phyloP scores from a whole-genome alignment of 2,797 vertebrate genomes.

The Macrochelys suwanniensis region DNA sequence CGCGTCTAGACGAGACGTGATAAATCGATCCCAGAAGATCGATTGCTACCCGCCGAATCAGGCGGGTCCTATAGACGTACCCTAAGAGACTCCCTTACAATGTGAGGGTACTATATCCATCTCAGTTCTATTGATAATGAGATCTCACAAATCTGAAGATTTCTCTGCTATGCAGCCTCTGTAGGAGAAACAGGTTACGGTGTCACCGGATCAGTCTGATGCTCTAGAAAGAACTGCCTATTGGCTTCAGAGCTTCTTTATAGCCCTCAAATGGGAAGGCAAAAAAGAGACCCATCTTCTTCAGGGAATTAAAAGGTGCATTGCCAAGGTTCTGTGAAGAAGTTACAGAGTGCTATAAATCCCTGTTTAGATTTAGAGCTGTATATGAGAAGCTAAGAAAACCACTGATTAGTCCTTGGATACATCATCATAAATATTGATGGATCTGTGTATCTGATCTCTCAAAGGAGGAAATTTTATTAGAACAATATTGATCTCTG shows the following conservation, averaged over 20 bases:
- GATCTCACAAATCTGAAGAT: neutral
- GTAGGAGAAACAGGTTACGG: neutral
- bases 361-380: neutral
- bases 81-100: neutral
- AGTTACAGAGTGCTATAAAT: neutral
- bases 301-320: neutral
- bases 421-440: neutral
- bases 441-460: neutral
- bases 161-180: neutral
- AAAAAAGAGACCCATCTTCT: neutral
- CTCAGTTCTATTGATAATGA: neutral
- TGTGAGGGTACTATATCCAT: neutral
- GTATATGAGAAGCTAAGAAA: neutral
- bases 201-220: neutral
- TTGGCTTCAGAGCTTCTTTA: neutral
- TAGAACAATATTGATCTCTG: neutral
- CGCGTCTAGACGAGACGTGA: too few relatives aligned
- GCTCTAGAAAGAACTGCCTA: neutral
- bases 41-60: too few relatives aligned
- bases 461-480: neutral
- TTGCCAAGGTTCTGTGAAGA: neutral
- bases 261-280: neutral
- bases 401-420: neutral
- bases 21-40: too few relatives aligned
- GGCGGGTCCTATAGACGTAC: too few relatives aligned